Evolutionary conservation across 2,797 vertebrate genomes (phyloP).

Genomic region (Sebastes minor): DNA sequence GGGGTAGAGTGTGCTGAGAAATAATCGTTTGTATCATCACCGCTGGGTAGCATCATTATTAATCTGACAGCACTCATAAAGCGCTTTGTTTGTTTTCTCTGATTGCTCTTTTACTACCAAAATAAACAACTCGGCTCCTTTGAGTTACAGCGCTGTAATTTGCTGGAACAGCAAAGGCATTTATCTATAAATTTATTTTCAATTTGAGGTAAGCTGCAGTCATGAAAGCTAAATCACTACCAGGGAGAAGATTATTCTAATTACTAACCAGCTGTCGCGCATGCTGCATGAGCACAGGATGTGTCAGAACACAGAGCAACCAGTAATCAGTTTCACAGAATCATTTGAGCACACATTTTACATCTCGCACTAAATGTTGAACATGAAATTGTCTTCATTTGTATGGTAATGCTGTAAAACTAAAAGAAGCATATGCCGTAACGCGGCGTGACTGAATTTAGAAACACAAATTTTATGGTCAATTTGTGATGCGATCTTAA

Average conservation of each 20-base stretch:
- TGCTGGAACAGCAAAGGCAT: conserved; percentile 79
- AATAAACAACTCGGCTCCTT: conserved; percentile 84
- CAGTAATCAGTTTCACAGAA: conserved; percentile 76
- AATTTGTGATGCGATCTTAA: conserved; percentile 68
- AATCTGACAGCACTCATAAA: conserved; percentile 80
- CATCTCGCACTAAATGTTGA: conserved; percentile 66
- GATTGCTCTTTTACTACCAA: conserved; percentile 81
- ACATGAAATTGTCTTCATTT: conserved; percentile 78
- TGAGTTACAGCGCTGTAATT: conserved; percentile 82
- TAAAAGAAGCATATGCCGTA: conserved; percentile 62
- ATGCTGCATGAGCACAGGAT: conserved; percentile 76
- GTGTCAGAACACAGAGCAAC: conserved; percentile 76
- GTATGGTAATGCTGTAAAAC: conserved; percentile 72
- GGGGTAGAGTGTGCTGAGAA: conserved; percentile 69
- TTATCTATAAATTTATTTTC: conserved; percentile 87
- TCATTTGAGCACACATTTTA: conserved; percentile 74
- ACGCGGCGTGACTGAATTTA: conserved; percentile 56
- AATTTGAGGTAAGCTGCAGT: conserved; percentile 84
- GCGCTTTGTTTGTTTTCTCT: conserved; percentile 79
- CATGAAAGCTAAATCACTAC: conserved; percentile 84
- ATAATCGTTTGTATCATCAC: conserved; percentile 78
- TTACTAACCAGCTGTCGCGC: conserved; percentile 81
- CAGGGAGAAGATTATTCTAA: conserved; percentile 85
- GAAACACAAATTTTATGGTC: conserved; percentile 64
- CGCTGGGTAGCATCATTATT: conserved; percentile 77